phyloP scores from a whole-genome alignment of 2,888 invertebrate genomes.

The Amiota minor region DNA sequence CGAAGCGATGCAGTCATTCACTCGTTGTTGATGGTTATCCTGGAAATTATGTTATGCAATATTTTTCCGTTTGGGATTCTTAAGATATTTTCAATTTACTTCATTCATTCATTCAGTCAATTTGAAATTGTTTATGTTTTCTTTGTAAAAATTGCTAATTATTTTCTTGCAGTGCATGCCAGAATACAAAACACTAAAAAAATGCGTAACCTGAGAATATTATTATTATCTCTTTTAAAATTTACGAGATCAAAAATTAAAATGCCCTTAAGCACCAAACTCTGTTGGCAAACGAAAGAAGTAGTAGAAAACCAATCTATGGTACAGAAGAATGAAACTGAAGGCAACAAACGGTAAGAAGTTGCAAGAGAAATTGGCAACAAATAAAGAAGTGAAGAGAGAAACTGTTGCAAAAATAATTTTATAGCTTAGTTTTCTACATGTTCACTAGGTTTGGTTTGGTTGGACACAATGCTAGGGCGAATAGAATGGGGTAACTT shows the following conservation, averaged over 20 bases:
- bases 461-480: not conserved
- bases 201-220: constrained; percentile 63
- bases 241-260: constrained; percentile 69
- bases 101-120: too few species aligned
- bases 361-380: too few species aligned
- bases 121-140: too few species aligned
- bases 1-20: too few species aligned
- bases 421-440: constrained; percentile 51
- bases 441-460: constrained; percentile 36
- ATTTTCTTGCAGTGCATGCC: constrained; percentile 48
- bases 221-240: constrained; percentile 67
- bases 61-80: too few species aligned
- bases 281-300: not conserved
- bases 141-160: too few species aligned
- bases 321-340: constrained; percentile 24
- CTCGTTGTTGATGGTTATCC: too few species aligned
- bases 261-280: constrained; percentile 54
- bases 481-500: constrained; percentile 43
- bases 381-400: constrained; percentile 31
- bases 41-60: too few species aligned
- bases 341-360: constrained; percentile 26
- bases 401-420: constrained; percentile 66
- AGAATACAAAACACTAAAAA: constrained; percentile 44
- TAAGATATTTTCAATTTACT: too few species aligned
- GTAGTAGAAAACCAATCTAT: not conserved